Evolutionary conservation across 2,797 vertebrate genomes (phyloP), one percentile per base, ranked within the genome.

Genomic region (Coregonus sp.): DNA sequence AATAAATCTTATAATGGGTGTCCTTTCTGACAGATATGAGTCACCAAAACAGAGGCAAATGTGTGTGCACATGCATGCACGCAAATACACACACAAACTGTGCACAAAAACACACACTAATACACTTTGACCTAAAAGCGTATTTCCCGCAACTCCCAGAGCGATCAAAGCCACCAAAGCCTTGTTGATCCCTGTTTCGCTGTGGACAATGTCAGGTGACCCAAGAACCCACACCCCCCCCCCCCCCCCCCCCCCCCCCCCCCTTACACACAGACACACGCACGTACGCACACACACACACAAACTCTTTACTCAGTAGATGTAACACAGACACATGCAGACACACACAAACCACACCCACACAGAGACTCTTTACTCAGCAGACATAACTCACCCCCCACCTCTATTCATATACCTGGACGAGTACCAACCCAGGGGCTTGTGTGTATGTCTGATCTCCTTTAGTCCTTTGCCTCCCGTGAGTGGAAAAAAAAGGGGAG

Each of bases 61-160:
- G 89, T 83, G 90, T 84, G 88, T 83, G 83, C 40, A 78, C 80
- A 40, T 11, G n/a, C 40, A 40, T 31, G 2, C 31, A 33, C 0
- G 2, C 31, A 33, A 33, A 33, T 33, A 35, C 67, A 14, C 63
- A 18, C 56, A 63, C 59, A 7, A 2, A 71, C 75, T 33, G 31
- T 33, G 31, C 31, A 33, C 31, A 33, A 33, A 3, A 33, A 33
- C 31, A 33, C 31, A 87, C 61, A 51, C 87, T 92, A 92, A 92
- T 91, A 90, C 89, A 87, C 87, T 90, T 87, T 90, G 90, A 91
- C 89, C 3, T 91, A 88, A 91, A 91, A 81, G 86, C 89, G 91
- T 90, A 92, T 92, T 93, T 93, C 92, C 92, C 91, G 82, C 73
- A 80, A 83, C 87, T 90, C 91, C 87, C 87, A 86, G 87, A 86